These are phyloP conservation scores for Heliconius hortense DNA, from an alignment of 2,888 invertebrate species.

Conservation along the genomic window DNA sequence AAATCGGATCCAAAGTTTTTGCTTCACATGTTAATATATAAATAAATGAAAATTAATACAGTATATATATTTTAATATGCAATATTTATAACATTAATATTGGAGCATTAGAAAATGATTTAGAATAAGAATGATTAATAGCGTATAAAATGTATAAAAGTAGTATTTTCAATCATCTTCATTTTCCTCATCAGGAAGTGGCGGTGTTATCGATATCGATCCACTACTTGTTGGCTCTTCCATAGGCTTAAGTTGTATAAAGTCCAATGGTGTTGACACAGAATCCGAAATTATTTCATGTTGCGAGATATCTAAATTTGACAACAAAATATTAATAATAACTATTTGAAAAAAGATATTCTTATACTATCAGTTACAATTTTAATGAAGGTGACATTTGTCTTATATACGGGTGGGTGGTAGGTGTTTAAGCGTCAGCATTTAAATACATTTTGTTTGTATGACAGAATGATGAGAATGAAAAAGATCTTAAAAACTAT, in stretches of 20 bases:
- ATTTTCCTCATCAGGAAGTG: slow-evolving; percentile 44
- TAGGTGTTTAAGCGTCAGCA: background rate
- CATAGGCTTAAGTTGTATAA: slow-evolving; percentile 27
- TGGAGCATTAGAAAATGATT: background rate
- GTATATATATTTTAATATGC: no score
- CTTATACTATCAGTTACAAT: background rate
- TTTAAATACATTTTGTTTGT: background rate
- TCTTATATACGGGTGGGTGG: background rate
- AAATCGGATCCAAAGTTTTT: no score
- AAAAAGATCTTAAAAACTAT: background rate
- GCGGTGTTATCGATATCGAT: slow-evolving; percentile 39
- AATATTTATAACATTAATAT: background rate
- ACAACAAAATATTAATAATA: background rate
- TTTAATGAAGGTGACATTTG: background rate
- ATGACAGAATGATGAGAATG: background rate
- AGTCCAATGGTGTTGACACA: slow-evolving; percentile 40
- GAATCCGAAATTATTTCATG: slow-evolving; percentile 24
- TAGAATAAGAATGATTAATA: background rate
- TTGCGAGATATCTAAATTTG: slow-evolving; percentile 29
- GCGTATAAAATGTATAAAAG: background rate
- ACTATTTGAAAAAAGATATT: no score
- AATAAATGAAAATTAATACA: no score
- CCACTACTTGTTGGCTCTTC: background rate
- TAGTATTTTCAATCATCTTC: slow-evolving; percentile 32
- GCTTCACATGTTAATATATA: no score